Percentiles rank a stretch among this genome's conserved stretches.
Conservation (phyloP, 2,888 invertebrate species). For the Epicampocera succincta region DNA sequence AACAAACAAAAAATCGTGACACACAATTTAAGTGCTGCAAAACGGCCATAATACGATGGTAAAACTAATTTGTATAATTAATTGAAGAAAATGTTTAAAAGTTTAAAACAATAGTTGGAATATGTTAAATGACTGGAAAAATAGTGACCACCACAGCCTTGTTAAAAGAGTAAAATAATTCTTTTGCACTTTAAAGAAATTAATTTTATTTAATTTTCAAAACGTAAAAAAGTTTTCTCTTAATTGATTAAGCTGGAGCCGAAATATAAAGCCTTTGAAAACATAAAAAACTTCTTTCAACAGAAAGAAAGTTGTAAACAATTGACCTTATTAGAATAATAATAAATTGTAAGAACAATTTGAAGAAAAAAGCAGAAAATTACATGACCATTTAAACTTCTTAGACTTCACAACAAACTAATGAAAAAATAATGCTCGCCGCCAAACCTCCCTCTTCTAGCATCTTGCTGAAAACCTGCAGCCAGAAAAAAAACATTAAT, state of each 20-base stretch:
- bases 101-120: too few relatives aligned
- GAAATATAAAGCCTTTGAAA: too few relatives aligned
- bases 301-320: not conserved
- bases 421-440: slow-evolving; percentile 20
- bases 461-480: not conserved
- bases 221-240: not conserved
- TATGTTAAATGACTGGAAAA: too few relatives aligned
- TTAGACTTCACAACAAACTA: slow-evolving; percentile 1
- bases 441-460: not conserved
- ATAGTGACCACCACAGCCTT: too few relatives aligned
- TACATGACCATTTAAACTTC: too few relatives aligned
- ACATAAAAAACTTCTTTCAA: not conserved
- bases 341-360: too few relatives aligned
- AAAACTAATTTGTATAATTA: slow-evolving; percentile 18
- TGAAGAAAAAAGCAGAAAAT: too few relatives aligned
- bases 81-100: not conserved
- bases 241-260: not conserved
- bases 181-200: too few relatives aligned
- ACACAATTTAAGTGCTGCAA: slow-evolving; percentile 42
- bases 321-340: slow-evolving; percentile 57
- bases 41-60: slow-evolving; percentile 25
- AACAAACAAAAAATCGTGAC: slow-evolving; percentile 53
- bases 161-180: too few relatives aligned
- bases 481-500: not conserved
- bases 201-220: too few relatives aligned